Percentiles rank a stretch among this genome's conserved stretches.
These are phyloP conservation scores for Drosophila phalerata DNA, from an alignment of 2,888 invertebrate species.

Conservation along the genomic window DNA sequence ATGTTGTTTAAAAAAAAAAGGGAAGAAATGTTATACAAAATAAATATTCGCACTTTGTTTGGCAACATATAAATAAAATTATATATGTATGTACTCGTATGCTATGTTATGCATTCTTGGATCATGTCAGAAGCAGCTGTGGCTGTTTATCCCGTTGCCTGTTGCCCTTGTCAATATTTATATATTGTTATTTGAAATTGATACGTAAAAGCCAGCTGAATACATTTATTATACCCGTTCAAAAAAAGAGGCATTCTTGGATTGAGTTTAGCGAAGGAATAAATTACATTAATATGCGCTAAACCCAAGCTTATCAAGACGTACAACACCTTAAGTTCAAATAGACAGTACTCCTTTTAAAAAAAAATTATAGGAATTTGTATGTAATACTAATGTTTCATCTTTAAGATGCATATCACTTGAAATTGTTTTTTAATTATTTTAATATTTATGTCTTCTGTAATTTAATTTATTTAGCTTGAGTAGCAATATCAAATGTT, in stretches of 20 bases:
- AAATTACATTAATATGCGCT: conserved; percentile 26
- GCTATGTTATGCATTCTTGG: conserved; percentile 42
- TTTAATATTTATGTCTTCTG: too few relatives aligned
- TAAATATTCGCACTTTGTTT: conserved; percentile 70
- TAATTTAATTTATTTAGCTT: too few relatives aligned
- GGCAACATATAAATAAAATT: conserved; percentile 34
- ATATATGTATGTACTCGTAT: conserved; percentile 18
- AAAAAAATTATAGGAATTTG: too few relatives aligned
- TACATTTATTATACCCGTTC: conserved; percentile 52
- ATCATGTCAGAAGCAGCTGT: conserved; percentile 71
- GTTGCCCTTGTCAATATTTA: conserved; percentile 76
- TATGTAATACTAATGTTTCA: too few relatives aligned
- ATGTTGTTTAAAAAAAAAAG: conserved; percentile 15
- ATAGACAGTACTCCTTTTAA: not conserved
- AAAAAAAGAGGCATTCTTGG: conserved; percentile 20
- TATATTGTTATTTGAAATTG: conserved; percentile 68
- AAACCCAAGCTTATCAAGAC: conserved; percentile 15
- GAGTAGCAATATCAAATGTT: too few relatives aligned
- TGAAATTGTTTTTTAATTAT: too few relatives aligned
- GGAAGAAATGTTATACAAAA: conserved; percentile 37
- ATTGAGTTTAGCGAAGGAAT: conserved; percentile 11
- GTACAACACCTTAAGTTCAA: conserved; percentile 2
- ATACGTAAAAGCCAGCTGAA: conserved; percentile 57
- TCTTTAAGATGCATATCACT: too few relatives aligned
- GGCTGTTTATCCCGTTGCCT: conserved; percentile 36